Percentiles rank a stretch among this genome's conserved stretches.
Conservation (phyloP, 2,797 vertebrate species). For the Rhabdophis nuchalis region DNA sequence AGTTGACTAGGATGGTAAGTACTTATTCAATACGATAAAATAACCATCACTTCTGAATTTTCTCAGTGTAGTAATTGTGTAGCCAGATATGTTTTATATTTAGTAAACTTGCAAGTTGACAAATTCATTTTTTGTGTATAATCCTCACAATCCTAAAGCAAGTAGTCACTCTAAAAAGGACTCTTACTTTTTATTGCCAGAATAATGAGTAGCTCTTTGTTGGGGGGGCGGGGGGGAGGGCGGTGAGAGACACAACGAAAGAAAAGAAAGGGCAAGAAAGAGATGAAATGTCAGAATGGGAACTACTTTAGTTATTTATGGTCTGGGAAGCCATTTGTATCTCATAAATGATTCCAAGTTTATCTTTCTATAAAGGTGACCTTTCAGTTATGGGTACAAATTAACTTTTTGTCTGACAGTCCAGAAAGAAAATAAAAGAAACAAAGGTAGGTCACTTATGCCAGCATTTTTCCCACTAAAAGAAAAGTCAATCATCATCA, state of each 20-base stretch:
- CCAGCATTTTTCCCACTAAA: neutral
- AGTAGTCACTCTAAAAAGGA: neutral
- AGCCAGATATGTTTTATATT: neutral
- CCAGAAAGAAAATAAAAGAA: neutral
- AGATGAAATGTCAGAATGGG: neutral
- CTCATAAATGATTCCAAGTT: neutral
- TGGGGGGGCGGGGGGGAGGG: neutral
- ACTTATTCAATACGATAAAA: neutral
- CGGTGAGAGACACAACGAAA: neutral
- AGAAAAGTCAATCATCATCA: neutral
- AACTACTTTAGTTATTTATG: neutral
- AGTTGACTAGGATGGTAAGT: neutral
- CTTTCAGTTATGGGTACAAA: neutral
- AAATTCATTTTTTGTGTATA: neutral
- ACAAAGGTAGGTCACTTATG: neutral
- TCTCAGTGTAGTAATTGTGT: neutral
- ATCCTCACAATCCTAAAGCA: neutral
- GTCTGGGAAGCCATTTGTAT: neutral
- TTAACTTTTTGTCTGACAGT: neutral
- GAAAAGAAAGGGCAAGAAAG: neutral
- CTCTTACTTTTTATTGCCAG: neutral
- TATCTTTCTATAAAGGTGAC: neutral
- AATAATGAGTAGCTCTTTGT: neutral
- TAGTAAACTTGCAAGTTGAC: neutral
- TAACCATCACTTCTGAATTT: neutral